phyloP scores from a whole-genome alignment of 35 echinoderm and acorn worm genomes.

The Heliocidaris tuberculata region DNA sequence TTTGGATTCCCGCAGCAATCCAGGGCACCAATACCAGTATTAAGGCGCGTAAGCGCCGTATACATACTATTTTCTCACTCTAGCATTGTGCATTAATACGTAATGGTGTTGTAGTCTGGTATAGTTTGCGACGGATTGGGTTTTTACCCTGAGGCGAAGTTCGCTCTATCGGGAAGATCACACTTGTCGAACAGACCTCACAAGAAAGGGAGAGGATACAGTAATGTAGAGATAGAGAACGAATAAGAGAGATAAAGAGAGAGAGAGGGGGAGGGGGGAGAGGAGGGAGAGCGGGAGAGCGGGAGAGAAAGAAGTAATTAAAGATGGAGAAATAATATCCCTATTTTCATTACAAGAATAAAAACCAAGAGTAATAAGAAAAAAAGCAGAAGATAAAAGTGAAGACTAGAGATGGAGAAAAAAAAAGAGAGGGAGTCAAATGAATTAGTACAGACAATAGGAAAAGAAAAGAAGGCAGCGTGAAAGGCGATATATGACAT shows the following conservation, averaged over 20 bases:
- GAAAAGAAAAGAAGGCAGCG: not conserved
- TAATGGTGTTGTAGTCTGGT: not conserved
- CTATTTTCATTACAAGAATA: too few species aligned
- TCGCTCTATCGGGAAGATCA: not conserved
- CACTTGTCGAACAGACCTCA: not conserved
- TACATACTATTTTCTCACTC: not conserved
- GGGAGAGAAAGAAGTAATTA: too few species aligned
- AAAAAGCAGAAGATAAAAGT: too few species aligned
- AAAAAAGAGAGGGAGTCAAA: not conserved
- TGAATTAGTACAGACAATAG: not conserved
- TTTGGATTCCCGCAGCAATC: not conserved
- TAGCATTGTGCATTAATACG: not conserved
- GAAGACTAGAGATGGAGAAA: too few species aligned
- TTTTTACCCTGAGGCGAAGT: not conserved
- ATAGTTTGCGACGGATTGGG: not conserved
- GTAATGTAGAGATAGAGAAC: too few species aligned
- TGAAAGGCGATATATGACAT: too few species aligned
- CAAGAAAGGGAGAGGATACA: not conserved
- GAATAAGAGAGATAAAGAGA: not conserved
- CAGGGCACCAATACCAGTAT: not conserved
- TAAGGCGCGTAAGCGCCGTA: not conserved
- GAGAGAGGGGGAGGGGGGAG: not conserved
- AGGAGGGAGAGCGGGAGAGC: not conserved
- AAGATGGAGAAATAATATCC: too few species aligned
- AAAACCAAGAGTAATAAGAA: too few species aligned